Conservation (phyloP, 2,113 vertebrate species). For the Oncorhynchus kisutch region DNA sequence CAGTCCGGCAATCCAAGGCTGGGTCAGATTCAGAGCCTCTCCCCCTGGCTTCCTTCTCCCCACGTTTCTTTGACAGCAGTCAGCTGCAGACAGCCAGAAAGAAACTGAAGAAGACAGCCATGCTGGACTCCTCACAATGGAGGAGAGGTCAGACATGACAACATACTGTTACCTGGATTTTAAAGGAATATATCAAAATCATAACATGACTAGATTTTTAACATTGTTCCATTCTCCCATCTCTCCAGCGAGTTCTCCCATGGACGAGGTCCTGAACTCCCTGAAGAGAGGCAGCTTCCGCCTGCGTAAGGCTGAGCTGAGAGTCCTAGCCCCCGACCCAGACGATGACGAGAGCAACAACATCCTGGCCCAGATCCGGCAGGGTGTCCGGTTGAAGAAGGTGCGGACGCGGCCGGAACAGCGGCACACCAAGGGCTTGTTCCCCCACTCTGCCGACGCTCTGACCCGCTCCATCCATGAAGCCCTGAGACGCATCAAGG, state of each 20-base stretch:
- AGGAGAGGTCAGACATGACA: slow-evolving; percentile 80
- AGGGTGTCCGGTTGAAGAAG: slow-evolving; percentile 93
- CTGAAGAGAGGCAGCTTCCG: slow-evolving; percentile 97
- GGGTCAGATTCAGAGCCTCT: slow-evolving; percentile 69
- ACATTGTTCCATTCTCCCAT: neutral
- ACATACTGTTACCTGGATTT: neutral
- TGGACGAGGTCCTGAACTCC: slow-evolving; percentile 98
- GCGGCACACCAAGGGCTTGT: slow-evolving; percentile 77
- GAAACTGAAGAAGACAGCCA: slow-evolving; percentile 89
- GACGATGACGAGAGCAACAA: slow-evolving; percentile 92
- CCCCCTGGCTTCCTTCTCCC: slow-evolving; percentile 72
- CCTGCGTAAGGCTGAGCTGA: slow-evolving; percentile 93
- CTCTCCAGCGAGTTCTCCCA: slow-evolving; percentile 88
- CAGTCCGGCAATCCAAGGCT: slow-evolving; percentile 43
- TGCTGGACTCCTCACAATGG: slow-evolving; percentile 84
- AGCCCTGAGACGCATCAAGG: slow-evolving; percentile 93
- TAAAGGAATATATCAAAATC: no score
- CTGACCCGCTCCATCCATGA: slow-evolving; percentile 97
- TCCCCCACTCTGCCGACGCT: slow-evolving; percentile 84
- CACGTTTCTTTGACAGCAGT: slow-evolving; percentile 92
- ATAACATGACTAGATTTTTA: neutral
- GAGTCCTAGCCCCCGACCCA: slow-evolving; percentile 88
- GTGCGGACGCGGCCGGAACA: slow-evolving; percentile 82
- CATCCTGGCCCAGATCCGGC: slow-evolving; percentile 97
- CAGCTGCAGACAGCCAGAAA: slow-evolving; percentile 92